Percentiles rank a stretch among this genome's conserved stretches.
These are phyloP conservation scores for Drosophila paracracens DNA, from an alignment of 2,888 invertebrate genomes.

Conservation along the genomic window DNA sequence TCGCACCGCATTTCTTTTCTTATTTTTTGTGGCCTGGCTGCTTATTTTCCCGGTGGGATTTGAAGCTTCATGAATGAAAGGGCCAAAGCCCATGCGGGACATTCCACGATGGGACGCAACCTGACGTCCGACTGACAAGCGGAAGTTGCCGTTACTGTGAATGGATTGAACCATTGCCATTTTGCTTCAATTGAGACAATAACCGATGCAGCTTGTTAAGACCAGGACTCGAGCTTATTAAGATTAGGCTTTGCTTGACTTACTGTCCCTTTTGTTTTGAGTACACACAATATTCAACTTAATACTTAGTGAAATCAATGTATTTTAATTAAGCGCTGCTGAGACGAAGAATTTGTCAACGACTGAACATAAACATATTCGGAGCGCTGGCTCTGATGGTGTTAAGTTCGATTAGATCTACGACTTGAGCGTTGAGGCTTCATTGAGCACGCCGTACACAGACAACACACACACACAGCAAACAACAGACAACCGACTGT, in stretches of 20 bases:
- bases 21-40: conserved; percentile 41
- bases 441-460: conserved; percentile 47
- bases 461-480: neutral
- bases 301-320: conserved; percentile 15
- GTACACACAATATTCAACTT: neutral
- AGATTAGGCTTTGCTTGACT: neutral
- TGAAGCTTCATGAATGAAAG: conserved; percentile 74
- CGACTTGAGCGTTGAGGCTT: conserved; percentile 26
- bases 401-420: conserved; percentile 75
- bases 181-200: conserved; percentile 70
- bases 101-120: conserved; percentile 33
- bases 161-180: conserved; percentile 39
- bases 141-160: conserved; percentile 65
- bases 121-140: conserved; percentile 61
- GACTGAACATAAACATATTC: conserved; percentile 33
- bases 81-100: conserved; percentile 49
- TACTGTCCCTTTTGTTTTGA: neutral
- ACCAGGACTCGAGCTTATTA: neutral
- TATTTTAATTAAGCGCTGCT: conserved; percentile 46
- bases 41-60: conserved; percentile 79
- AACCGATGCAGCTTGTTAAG: conserved; percentile 31
- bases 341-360: conserved; percentile 50
- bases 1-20: conserved; percentile 55
- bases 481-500: conserved; percentile 2
- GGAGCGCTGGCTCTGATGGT: conserved; percentile 48